Evolutionary conservation across 2,113 vertebrate species (phyloP).

Genomic region (Bothrops jararaca): DNA sequence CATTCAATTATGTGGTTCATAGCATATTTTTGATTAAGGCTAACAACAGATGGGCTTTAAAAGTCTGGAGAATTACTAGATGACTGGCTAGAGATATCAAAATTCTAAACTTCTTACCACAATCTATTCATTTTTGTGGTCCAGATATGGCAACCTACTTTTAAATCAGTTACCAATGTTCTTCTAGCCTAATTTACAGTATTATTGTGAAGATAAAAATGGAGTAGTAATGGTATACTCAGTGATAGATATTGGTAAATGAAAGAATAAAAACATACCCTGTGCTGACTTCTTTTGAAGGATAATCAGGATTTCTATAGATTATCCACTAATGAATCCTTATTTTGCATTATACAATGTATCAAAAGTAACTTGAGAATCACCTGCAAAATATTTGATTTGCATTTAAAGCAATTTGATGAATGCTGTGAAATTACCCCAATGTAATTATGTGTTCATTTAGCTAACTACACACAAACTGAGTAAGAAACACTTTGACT

Average conservation of each 20-base stretch:
- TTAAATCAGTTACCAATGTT: background rate
- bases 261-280: background rate
- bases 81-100: background rate
- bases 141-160: background rate
- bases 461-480: conserved; percentile 26
- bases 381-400: background rate
- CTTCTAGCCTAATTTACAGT: background rate
- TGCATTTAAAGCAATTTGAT: conserved; percentile 10
- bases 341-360: background rate
- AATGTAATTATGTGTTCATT: conserved; percentile 16
- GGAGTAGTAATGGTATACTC: background rate
- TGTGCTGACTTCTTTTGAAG: background rate
- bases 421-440: background rate
- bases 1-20: background rate
- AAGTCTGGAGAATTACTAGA: background rate
- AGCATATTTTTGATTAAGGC: background rate
- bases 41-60: background rate
- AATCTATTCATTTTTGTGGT: background rate
- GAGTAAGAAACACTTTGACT: conserved; percentile 22
- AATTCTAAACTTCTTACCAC: background rate
- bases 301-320: background rate
- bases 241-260: background rate
- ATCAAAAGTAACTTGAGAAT: background rate
- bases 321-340: background rate
- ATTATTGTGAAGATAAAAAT: background rate